Evolutionary conservation across 2,113 vertebrate genomes (phyloP).

Genomic region (Neoarius graeffei): DNA sequence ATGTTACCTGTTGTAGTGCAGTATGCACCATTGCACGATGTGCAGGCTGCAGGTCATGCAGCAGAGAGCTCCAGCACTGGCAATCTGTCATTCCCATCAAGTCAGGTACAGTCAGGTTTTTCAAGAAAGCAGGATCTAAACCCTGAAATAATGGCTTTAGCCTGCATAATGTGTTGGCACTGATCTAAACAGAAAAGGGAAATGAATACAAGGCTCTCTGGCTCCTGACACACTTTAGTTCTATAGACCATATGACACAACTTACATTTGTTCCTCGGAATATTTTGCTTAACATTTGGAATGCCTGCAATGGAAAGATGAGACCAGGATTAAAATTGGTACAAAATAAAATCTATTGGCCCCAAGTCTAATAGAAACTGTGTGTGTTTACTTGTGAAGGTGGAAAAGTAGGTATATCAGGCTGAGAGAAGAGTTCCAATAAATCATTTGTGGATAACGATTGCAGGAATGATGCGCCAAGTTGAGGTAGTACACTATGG

Average conservation of each 20-base stretch:
- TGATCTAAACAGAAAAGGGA: conserved; percentile 64
- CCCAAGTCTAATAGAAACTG: neutral
- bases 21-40: conserved; percentile 78
- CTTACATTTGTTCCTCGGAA: conserved; percentile 78
- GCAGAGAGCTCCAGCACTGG: conserved; percentile 74
- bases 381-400: conserved; percentile 76
- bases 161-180: conserved; percentile 67
- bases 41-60: conserved; percentile 73
- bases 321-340: neutral
- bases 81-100: conserved; percentile 66
- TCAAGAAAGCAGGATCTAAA: conserved; percentile 74
- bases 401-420: conserved; percentile 68
- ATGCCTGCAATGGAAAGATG: conserved; percentile 70
- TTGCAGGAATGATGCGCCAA: conserved; percentile 79
- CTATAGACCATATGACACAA: neutral
- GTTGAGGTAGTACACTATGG: conserved; percentile 76
- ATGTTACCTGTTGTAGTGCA: conserved; percentile 76
- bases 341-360: neutral
- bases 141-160: conserved; percentile 77
- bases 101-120: conserved; percentile 65
- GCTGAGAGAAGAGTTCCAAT: conserved; percentile 72
- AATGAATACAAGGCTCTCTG: conserved; percentile 14
- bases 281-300: conserved; percentile 75
- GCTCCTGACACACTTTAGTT: neutral
- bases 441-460: conserved; percentile 73